Conservation (phyloP, 2,113 vertebrate genomes). For the Leptobrachium ailaonicum region DNA sequence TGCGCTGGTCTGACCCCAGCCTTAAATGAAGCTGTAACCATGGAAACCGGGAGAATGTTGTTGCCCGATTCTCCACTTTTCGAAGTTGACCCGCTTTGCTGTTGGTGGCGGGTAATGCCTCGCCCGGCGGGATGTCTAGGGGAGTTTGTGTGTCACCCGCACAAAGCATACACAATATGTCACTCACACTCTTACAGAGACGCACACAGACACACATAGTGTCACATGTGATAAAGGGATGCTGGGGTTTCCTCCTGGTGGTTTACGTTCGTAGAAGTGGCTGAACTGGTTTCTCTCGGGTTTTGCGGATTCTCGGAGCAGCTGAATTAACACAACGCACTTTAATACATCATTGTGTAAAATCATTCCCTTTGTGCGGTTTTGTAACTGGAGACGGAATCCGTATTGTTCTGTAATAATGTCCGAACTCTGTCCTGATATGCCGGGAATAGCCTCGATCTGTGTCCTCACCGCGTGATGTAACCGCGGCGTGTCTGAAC, state of each 20-base stretch:
- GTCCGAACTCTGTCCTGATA: conserved; percentile 2
- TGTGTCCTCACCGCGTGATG: background rate
- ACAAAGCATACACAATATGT: too few relatives aligned
- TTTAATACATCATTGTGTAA: conserved; percentile 20
- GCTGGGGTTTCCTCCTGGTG: background rate
- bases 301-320: conserved; percentile 4
- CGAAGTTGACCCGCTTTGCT: too few relatives aligned
- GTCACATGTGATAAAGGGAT: too few relatives aligned
- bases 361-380: background rate
- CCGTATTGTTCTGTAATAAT: conserved; percentile 43
- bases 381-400: conserved; percentile 35
- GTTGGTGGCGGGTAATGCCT: too few relatives aligned
- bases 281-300: conserved; percentile 9
- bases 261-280: conserved; percentile 1
- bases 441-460: background rate
- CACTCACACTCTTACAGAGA: too few relatives aligned
- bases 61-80: too few relatives aligned
- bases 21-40: too few relatives aligned
- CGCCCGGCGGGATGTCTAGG: too few relatives aligned
- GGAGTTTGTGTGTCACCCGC: too few relatives aligned
- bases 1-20: too few relatives aligned
- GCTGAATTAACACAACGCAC: background rate
- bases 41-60: too few relatives aligned
- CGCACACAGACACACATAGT: too few relatives aligned
- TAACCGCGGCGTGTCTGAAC: background rate